Evolutionary conservation across 2,888 invertebrate species (phyloP), one percentile per base, ranked within the genome.

Genomic region (Micropterix aruncella): DNA sequence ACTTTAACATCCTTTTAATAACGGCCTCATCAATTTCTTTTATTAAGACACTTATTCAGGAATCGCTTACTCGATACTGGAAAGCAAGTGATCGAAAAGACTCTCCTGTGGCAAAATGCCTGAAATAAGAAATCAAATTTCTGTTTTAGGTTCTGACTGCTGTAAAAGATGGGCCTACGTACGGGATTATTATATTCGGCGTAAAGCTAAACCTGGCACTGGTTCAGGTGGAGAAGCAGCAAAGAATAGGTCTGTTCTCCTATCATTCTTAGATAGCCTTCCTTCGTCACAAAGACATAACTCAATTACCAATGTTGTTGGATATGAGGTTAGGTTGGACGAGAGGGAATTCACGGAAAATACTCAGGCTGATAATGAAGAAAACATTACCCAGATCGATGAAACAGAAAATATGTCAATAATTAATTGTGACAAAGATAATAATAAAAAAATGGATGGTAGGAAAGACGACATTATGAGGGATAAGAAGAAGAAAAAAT

Each of bases 171-270:
- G 58, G 56, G 47, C 49, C 39, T 58, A 58, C 46, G 46, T 58
- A 42, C 48, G 58, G 43, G 58, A 59, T 43, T 58, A 58, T 49
- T 57, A 59, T 46, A 52, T 58, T 44, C 50, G 54, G 43, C 51
- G 56, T 14, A 52, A 48, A 55, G 55, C 53, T 42, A 59, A 57
- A 53, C 51, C 53, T 12, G 52, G 53, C 44, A 45, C 48, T 18
- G 51, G 50, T 48, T 52, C 50, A 17, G 46, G 50, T 19, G 57
- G 58, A 41, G 55, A 57, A 52, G 55, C 57, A 48, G 55, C 55
- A 2, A 53, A 51, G 40, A 56, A 54, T 12, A 54, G 56, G 46
- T 50, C 55, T 16, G 49, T 47, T 12, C 49, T 51, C 27, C 48
- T 53, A 14, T 52, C 52, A 18, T 54, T 53, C 48, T 46, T 56